These are phyloP conservation scores for Mimumesa dahlbomi DNA, from an alignment of 2,888 invertebrate species.

Conservation along the genomic window DNA sequence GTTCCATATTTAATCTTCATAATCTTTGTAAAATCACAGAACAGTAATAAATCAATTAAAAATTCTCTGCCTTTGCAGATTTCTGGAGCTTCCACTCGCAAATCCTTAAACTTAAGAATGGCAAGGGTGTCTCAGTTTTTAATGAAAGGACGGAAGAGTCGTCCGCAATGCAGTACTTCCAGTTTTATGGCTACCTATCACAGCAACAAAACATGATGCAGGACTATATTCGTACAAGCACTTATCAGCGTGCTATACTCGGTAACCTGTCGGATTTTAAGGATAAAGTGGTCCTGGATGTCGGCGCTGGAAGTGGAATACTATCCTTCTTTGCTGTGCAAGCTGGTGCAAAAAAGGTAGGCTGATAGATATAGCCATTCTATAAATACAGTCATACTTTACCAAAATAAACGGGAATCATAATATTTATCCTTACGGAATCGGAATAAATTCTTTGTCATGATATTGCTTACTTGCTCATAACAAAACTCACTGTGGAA, in stretches of 20 bases:
- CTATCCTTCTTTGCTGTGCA: conserved; percentile 99
- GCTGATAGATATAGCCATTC: too few species aligned
- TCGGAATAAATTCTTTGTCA: too few species aligned
- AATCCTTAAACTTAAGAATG: conserved; percentile 87
- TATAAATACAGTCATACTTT: too few species aligned
- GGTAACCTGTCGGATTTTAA: conserved; percentile 96
- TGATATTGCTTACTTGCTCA: too few species aligned
- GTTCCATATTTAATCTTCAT: too few species aligned
- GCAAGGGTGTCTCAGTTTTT: conserved; percentile 91
- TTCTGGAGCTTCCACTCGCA: conserved; percentile 88
- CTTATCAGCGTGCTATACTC: conserved; percentile 98
- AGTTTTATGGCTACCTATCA: conserved; percentile 99
- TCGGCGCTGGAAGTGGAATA: conserved; percentile 99
- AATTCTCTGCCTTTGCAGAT: conserved; percentile 80
- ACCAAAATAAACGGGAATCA: too few species aligned
- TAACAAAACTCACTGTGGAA: too few species aligned
- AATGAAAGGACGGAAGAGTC: conserved; percentile 98
- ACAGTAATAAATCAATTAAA: too few species aligned
- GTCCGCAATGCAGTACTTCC: conserved; percentile 99
- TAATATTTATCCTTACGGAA: too few species aligned
- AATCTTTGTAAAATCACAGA: too few species aligned
- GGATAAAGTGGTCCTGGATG: conserved; percentile 96
- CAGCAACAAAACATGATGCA: conserved; percentile 99
- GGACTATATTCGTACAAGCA: conserved; percentile 98
- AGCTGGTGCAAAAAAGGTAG: conserved; percentile 96